Evolutionary conservation across 2,888 invertebrate species (phyloP).

Genomic region (Margaritifera margaritifera): DNA sequence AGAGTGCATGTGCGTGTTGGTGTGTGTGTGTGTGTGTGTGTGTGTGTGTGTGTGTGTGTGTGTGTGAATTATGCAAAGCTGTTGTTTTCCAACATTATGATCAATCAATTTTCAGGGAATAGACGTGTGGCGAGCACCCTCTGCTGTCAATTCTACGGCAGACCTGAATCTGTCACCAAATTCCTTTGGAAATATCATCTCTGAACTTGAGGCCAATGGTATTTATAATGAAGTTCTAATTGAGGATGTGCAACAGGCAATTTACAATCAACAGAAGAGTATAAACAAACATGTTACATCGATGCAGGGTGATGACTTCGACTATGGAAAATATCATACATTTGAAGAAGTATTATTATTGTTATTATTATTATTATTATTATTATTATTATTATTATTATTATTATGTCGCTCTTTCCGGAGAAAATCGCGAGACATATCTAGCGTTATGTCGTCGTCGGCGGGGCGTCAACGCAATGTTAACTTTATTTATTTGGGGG

Average conservation of each 20-base stretch:
- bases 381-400: too few relatives aligned
- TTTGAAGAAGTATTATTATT: constrained; percentile 32
- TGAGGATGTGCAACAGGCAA: constrained; percentile 33
- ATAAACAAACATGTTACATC: neutral
- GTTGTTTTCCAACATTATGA: too few relatives aligned
- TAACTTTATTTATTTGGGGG: too few relatives aligned
- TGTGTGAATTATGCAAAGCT: too few relatives aligned
- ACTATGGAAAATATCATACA: constrained; percentile 41
- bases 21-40: too few relatives aligned
- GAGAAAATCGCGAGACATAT: too few relatives aligned
- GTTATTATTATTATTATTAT: too few relatives aligned
- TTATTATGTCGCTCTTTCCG: too few relatives aligned
- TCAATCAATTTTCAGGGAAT: constrained; percentile 5
- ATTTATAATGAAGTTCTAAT: constrained; percentile 19
- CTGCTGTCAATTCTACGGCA: constrained; percentile 13
- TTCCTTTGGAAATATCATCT: constrained; percentile 14
- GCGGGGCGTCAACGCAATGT: too few relatives aligned
- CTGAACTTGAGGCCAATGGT: constrained; percentile 9
- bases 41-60: too few relatives aligned
- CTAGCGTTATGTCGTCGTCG: too few relatives aligned
- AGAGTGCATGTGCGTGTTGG: too few relatives aligned
- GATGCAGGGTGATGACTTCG: constrained; percentile 20
- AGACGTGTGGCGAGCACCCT: constrained; percentile 26
- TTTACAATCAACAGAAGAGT: constrained; percentile 18
- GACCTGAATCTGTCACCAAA: constrained; percentile 20